These are phyloP conservation scores for Morpho deidamia DNA, from an alignment of 2,888 invertebrate species.

Conservation along the genomic window DNA sequence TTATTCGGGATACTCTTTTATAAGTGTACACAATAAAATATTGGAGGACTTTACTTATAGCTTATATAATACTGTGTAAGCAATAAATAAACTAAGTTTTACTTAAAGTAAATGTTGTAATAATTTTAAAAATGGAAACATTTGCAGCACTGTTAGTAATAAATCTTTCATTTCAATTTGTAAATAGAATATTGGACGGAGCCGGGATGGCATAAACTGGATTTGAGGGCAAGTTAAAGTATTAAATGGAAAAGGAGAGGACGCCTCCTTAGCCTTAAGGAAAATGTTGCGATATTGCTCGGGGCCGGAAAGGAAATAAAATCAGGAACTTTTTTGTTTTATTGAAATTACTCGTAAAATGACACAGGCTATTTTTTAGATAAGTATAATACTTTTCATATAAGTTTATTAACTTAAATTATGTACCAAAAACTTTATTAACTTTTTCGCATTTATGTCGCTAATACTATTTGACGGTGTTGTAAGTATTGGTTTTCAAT, in stretches of 20 bases:
- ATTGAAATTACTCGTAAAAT: not conserved
- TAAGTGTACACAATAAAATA: too few species aligned
- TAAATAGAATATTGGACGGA: constrained; percentile 28
- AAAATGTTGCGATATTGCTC: constrained; percentile 21
- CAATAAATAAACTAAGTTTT: too few species aligned
- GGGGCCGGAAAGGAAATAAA: constrained; percentile 21
- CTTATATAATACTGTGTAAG: too few species aligned
- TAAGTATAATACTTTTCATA: too few species aligned
- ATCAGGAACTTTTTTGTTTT: constrained; percentile 14
- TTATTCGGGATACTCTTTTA: too few species aligned
- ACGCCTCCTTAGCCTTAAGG: constrained; percentile 26
- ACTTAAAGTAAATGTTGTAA: constrained; percentile 1
- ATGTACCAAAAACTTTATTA: too few species aligned
- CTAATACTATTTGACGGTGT: too few species aligned
- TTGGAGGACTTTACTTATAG: too few species aligned
- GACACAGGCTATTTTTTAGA: not conserved
- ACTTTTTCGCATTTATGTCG: too few species aligned
- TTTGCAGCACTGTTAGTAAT: constrained; percentile 22
- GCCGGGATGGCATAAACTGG: constrained; percentile 36
- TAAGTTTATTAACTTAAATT: too few species aligned
- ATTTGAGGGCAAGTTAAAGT: constrained; percentile 30
- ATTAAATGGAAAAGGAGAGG: constrained; percentile 37
- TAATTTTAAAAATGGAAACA: not conserved
- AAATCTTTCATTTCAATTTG: constrained; percentile 44
- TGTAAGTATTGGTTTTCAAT: too few species aligned